Conservation (phyloP, 2,113 vertebrate species). For the Nestor notabilis region DNA sequence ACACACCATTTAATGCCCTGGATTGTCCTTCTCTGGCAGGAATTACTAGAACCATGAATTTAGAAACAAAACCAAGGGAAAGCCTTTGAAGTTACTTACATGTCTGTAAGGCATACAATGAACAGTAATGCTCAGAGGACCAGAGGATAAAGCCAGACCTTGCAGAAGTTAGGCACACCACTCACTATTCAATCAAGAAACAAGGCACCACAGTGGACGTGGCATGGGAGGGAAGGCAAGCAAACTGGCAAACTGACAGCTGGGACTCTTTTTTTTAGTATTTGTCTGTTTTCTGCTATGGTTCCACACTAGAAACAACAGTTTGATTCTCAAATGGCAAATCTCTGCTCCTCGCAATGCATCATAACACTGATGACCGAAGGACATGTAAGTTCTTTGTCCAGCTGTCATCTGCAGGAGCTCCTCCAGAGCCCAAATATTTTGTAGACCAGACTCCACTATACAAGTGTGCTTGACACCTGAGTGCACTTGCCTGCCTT, state of each 20-base stretch:
- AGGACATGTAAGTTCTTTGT: neutral
- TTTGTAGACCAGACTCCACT: neutral
- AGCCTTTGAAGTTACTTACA: neutral
- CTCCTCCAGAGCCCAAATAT: neutral
- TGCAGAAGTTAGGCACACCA: neutral
- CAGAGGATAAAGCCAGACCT: neutral
- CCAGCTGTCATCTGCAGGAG: neutral
- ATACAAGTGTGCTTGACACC: neutral
- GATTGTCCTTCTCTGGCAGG: neutral
- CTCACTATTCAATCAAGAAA: neutral
- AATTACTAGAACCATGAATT: neutral
- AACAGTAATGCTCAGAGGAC: neutral
- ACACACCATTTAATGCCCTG: neutral
- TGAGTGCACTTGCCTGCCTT: neutral
- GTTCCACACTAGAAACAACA: neutral
- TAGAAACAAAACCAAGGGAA: neutral
- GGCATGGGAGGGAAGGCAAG: neutral
- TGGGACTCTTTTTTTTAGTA: neutral
- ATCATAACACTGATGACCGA: neutral
- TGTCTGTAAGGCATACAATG: neutral
- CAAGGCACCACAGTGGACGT: neutral
- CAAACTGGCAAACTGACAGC: neutral
- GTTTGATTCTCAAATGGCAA: neutral
- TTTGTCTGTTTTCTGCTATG: neutral
- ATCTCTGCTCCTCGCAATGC: neutral